Evolutionary conservation across 2,888 invertebrate genomes (phyloP), one percentile per base, ranked within the genome.

Genomic region (Platynereis dumerilii): DNA sequence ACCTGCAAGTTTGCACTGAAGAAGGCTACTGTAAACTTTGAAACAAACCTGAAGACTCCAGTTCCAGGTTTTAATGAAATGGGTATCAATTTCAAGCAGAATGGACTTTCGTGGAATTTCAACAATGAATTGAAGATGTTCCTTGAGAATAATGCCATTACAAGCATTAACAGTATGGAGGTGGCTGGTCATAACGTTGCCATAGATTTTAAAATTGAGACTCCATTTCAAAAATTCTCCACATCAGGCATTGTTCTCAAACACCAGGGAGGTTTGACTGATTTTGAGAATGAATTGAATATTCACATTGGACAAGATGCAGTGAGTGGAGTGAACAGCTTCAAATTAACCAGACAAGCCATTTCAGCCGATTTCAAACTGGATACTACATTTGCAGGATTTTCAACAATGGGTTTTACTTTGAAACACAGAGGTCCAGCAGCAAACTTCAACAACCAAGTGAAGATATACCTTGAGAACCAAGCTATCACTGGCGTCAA

Each of bases 381-480:
- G 17, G 22, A 52, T 10, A 52, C 17, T 52, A 15, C 52, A 53
- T 52, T 17, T 15, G 26, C 28, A 17, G 5, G n/a, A 3, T 52
- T 52, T 5, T 5, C 17, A 17, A 10, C 27, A 10, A 2, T 27
- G 17, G 52, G 28, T 39, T 53, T 52, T 10, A n/a, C 52, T 7
- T 17, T 57, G n/a, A 65, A 66, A 42, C 65, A 66, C 59, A 45
- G 62, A 17, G 66, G 66, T 5, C 39, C 57, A 34, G 10, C 48
- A 28, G 58, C 20, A 12, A 60, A 60, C 48, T 68, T 68, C 56
- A 54, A 45, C 26, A 65, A 60, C 26, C 54, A 59, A 28, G 24
- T 24, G 12, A 39, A 29, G 12, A n/a, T 60, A 15, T 22, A 52
- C 20, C 1, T 53, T 42, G 42, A 42, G 10, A 17, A 42, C 42